phyloP scores from a whole-genome alignment of 2,888 invertebrate genomes.

The Scelioninae gen. 1 region DNA sequence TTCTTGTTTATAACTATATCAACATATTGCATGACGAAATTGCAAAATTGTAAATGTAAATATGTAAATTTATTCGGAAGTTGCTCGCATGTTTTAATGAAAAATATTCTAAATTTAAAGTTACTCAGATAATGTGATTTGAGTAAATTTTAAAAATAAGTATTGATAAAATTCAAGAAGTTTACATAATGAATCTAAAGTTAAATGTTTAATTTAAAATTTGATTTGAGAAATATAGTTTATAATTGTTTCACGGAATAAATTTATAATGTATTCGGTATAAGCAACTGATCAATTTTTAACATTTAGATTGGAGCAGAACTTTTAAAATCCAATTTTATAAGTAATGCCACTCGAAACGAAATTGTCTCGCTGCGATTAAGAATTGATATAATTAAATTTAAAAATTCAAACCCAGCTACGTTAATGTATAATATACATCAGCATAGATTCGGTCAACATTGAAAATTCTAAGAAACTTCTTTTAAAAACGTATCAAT shows the following conservation, averaged over 20 bases:
- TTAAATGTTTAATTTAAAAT: neutral
- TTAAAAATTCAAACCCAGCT: slow-evolving; percentile 38
- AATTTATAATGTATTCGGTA: neutral
- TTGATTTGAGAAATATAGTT: neutral
- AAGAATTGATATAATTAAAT: slow-evolving; percentile 27
- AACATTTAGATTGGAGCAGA: neutral
- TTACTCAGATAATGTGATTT: too few relatives aligned
- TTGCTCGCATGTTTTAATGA: too few relatives aligned
- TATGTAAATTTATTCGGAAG: too few relatives aligned
- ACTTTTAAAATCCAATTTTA: slow-evolving; percentile 4
- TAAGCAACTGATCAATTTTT: neutral
- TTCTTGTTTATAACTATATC: slow-evolving; percentile 11
- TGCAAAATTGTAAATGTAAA: neutral
- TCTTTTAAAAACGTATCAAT: slow-evolving; percentile 47
- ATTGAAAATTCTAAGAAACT: slow-evolving; percentile 37
- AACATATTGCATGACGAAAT: neutral
- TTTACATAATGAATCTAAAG: too few relatives aligned
- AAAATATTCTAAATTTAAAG: too few relatives aligned
- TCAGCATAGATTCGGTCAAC: slow-evolving; percentile 14
- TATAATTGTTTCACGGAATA: neutral
- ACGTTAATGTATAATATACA: slow-evolving; percentile 30
- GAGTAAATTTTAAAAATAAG: too few relatives aligned
- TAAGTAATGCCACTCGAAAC: neutral
- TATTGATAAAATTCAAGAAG: too few relatives aligned
- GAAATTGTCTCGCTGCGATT: slow-evolving; percentile 14